phyloP scores from a whole-genome alignment of 2,797 vertebrate genomes.

The Myoxocephalus aenaeus region DNA sequence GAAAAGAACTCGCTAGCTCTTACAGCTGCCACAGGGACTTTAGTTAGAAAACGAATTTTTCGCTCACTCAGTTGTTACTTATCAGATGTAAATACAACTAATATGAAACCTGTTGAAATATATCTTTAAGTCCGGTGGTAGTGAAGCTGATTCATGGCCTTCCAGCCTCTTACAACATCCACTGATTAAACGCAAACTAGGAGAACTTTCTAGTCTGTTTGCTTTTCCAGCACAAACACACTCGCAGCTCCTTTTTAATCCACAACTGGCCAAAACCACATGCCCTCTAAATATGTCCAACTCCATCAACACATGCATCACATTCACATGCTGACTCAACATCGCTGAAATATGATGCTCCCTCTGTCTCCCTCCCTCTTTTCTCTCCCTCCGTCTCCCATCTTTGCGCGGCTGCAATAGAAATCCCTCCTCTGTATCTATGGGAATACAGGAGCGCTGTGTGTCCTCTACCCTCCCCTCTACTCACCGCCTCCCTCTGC shows the following conservation, averaged over 20 bases:
- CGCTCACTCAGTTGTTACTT: background rate
- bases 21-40: background rate
- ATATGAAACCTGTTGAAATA: constrained; percentile 6
- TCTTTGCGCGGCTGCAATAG: constrained; percentile 66
- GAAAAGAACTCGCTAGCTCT: background rate
- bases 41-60: background rate
- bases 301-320: constrained; percentile 69
- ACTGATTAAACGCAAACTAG: background rate
- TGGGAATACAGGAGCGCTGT: constrained; percentile 67
- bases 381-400: constrained; percentile 22
- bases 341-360: constrained; percentile 71
- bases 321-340: constrained; percentile 78
- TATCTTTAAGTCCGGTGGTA: background rate
- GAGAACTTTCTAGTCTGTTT: background rate
- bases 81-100: background rate
- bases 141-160: background rate
- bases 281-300: constrained; percentile 58
- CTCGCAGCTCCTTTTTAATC: constrained; percentile 1
- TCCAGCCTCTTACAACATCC: no score
- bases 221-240: background rate
- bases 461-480: constrained; percentile 70
- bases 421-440: constrained; percentile 74
- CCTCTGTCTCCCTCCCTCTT: constrained; percentile 15
- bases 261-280: constrained; percentile 23
- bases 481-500: constrained; percentile 57